Evolutionary conservation across 2,797 vertebrate species (phyloP).

Genomic region (Erpetoichthys calabaricus): DNA sequence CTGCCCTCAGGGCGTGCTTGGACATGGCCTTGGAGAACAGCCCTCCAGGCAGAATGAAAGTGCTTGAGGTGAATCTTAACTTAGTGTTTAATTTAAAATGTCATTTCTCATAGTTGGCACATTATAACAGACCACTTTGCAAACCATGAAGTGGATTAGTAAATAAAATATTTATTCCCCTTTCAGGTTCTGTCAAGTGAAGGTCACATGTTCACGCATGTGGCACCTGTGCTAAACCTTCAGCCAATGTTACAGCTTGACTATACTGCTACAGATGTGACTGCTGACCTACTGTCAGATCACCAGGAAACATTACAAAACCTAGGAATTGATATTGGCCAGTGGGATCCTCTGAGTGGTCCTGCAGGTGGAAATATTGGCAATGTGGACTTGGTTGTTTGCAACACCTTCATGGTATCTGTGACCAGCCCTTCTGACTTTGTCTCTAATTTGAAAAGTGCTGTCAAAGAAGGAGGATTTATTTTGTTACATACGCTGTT

Average conservation of each 20-base stretch:
- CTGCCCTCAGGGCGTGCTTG: slow-evolving; percentile 60
- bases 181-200: slow-evolving; percentile 64
- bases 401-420: slow-evolving; percentile 52
- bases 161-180: neutral
- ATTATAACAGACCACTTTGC: neutral
- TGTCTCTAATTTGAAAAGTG: slow-evolving; percentile 59
- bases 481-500: slow-evolving; percentile 75
- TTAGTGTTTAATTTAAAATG: neutral
- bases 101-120: neutral
- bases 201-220: slow-evolving; percentile 59
- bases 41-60: slow-evolving; percentile 54
- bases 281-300: slow-evolving; percentile 39
- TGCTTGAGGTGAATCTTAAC: slow-evolving; percentile 62
- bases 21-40: slow-evolving; percentile 70
- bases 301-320: slow-evolving; percentile 47
- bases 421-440: slow-evolving; percentile 30
- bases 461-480: slow-evolving; percentile 68
- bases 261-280: slow-evolving; percentile 61
- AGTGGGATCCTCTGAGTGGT: slow-evolving; percentile 64
- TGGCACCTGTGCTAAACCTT: slow-evolving; percentile 57
- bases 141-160: too few species aligned
- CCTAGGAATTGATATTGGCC: slow-evolving; percentile 31
- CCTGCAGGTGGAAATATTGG: slow-evolving; percentile 42
- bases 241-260: slow-evolving; percentile 72
- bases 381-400: slow-evolving; percentile 63